Percentiles rank a stretch among this genome's conserved stretches.
phyloP scores from a whole-genome alignment of 1,140 invertebrate species.

The Oncopodura yosiiana region DNA sequence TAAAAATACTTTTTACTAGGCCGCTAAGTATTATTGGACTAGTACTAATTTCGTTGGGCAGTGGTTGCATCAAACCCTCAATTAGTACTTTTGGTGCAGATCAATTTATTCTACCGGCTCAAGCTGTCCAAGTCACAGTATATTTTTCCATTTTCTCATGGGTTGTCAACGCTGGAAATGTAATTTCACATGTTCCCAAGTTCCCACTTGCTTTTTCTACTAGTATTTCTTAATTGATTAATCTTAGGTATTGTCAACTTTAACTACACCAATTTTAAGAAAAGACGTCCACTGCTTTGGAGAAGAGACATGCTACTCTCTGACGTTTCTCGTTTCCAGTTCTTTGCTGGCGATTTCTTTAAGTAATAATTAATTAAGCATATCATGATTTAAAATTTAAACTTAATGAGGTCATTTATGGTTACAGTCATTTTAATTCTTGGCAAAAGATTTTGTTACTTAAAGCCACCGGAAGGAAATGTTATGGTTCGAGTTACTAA shows the following conservation, averaged over 20 bases:
- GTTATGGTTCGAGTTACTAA: slow-evolving; percentile 63
- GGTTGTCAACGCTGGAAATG: slow-evolving; percentile 49
- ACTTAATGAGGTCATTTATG: not conserved
- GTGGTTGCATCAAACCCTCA: slow-evolving; percentile 78
- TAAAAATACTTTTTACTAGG: slow-evolving; percentile 42
- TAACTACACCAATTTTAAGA: slow-evolving; percentile 76
- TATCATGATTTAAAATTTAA: not conserved
- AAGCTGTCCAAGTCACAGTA: slow-evolving; percentile 40
- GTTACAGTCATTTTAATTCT: slow-evolving; percentile 4
- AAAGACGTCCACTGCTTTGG: slow-evolving; percentile 73
- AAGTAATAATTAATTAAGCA: slow-evolving; percentile 46
- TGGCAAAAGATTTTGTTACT: not conserved
- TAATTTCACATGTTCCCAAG: too few species aligned
- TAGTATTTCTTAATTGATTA: too few species aligned
- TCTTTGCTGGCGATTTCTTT: slow-evolving; percentile 71
- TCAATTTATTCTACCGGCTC: slow-evolving; percentile 45
- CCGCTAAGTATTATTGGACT: slow-evolving; percentile 66
- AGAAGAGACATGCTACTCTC: slow-evolving; percentile 67
- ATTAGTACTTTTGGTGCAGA: slow-evolving; percentile 55
- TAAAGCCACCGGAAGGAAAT: slow-evolving; percentile 50
- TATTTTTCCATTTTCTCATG: slow-evolving; percentile 54
- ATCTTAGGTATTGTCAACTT: too few species aligned
- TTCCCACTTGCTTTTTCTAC: too few species aligned
- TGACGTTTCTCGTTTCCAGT: slow-evolving; percentile 87
- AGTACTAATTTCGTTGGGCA: slow-evolving; percentile 73